Percentiles rank a stretch among this genome's conserved stretches.
These are phyloP conservation scores for Odontomyia ornata DNA, from an alignment of 2,888 invertebrate genomes.

Conservation along the genomic window DNA sequence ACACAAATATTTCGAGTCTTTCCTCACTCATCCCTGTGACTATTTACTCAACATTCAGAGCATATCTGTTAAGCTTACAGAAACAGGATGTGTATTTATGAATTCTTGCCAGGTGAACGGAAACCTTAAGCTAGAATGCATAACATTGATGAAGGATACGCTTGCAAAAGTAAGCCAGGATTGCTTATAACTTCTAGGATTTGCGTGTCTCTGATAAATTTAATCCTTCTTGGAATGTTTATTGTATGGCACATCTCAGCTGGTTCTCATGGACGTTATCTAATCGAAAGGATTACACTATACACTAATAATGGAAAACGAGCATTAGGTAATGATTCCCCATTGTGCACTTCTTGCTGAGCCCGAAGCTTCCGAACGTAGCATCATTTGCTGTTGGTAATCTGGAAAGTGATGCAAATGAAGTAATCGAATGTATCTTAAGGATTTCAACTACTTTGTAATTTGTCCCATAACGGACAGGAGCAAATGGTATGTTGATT, in stretches of 20 bases:
- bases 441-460: constrained; percentile 15
- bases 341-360: constrained; percentile 19
- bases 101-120: constrained; percentile 8
- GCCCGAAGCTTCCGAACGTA: not conserved
- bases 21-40: not conserved
- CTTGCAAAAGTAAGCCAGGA: too few relatives aligned
- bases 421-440: constrained; percentile 22
- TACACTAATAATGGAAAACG: constrained; percentile 33
- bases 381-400: not conserved
- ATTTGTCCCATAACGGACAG: not conserved
- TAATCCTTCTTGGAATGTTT: not conserved
- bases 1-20: not conserved
- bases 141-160: not conserved
- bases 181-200: not conserved
- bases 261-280: not conserved
- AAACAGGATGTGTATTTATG: not conserved
- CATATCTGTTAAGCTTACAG: not conserved
- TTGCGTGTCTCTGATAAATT: not conserved
- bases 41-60: constrained; percentile 28
- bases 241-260: not conserved
- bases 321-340: constrained; percentile 26
- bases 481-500: not conserved
- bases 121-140: not conserved
- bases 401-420: not conserved
- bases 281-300: constrained; percentile 39